Evolutionary conservation across 1,140 invertebrate species (phyloP), one percentile per base, ranked within the genome.

Genomic region (Apis dorsata): DNA sequence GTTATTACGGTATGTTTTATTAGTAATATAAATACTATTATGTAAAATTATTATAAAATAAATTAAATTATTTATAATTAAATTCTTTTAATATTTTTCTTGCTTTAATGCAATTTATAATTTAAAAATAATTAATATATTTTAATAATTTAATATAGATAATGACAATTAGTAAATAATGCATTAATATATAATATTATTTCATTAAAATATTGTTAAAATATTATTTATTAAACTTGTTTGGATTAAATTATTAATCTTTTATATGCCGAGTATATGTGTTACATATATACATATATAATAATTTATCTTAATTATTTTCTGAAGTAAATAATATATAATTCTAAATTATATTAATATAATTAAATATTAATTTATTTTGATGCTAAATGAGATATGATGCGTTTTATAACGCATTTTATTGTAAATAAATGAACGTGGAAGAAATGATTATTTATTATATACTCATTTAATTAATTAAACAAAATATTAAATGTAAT

Each of bases 261-360:
- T 49, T 49, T 49, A 49, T 8, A 65, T 65, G 3, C 2, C 9
- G 17, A 28, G 17, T 10, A 15, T 24, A 63, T 73, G 59, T 51
- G 2, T 28, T 49, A 44, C 19, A 57, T 12, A 57, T 74, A n/a
- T 9, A 24, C 7, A 66, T 44, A 17, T 12, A 24, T 44, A 44
- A 55, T 13, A 81, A 81, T 69, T 72, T 24, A 69, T 53, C 69
- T 76, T 75, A 44, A 10, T 69, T 69, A 60, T 19, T 9, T 73
- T 63, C 74, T 49, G 51, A 53, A 28, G 4, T 65, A 34, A 28
- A 65, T 34, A 10, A 57, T 49, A 21, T 44, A 44, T 28, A 17
- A 51, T 63, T 44, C 1, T 34, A 72, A 51, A 28, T n/a, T 59
- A 59, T 68, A 68, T 17, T 49, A 60, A 51, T 59, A 2, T 34